Base-by-base conservation (phyloP, 2,888 invertebrate genomes). In the Chorisops tibialis region DNA sequence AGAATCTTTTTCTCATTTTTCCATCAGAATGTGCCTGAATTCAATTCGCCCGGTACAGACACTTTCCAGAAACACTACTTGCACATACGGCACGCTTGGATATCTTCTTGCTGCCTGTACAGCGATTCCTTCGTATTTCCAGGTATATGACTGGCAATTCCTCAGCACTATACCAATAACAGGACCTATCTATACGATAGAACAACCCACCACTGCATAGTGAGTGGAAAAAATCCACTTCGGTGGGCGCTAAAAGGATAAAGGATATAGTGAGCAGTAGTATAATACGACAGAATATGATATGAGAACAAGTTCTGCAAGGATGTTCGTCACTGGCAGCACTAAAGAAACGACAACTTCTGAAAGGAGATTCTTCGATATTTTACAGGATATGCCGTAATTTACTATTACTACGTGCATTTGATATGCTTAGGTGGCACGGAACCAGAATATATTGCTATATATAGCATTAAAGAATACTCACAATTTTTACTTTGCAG, bases 341-440 rank as follows among this genome's bases (percentile, higher is more conserved):
- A 30, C 7, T 9, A 30, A 50, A 50, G 50, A 21, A 50, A 16
- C 35, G 30, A 30, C n/a, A n/a, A n/a, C 35, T 35, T n/a, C 18
- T 30, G 35, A 50, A 35, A 50, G 30, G 11, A 37, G 30, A 50
- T 50, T 35, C 37, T 35, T n/a, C 35, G 35, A 50, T 35, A 50
- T 35, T 35, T 48, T 48, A n/a, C 21, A 48, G n/a, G n/a, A n/a
- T 21, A 24, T 35, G 30, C 35, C 35, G 21, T 35, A 50, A 37
- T 50, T 35, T 35, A 50, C 50, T 50, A 50, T 35, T 35, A 35
- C 12, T 14, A 50, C 35, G 37, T 50, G 50, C 50, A 50, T 50
- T 30, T 30, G 37, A 16, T 41, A 16, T 41, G 41, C n/a, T 41
- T 41, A 30, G 30, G 9, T 30, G 30, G 30, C 2, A 7, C 3